Conservation (phyloP, 2,113 vertebrate species). For the Fulmarus glacialis region DNA sequence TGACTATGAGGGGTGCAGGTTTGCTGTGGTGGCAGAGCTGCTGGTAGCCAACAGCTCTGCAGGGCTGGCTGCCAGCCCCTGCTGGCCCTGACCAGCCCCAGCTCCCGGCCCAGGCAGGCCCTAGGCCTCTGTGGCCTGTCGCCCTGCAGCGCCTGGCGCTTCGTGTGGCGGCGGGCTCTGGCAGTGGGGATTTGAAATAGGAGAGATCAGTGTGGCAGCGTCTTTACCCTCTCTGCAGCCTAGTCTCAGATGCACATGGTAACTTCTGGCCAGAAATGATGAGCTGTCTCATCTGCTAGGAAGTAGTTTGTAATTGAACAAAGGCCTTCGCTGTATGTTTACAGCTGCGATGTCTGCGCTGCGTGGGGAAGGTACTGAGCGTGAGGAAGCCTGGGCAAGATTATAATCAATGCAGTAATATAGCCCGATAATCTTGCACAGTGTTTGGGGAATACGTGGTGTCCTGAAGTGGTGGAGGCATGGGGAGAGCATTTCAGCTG, state of each 20-base stretch:
- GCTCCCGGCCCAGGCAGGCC: neutral
- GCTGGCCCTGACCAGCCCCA: neutral
- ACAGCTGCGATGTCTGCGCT: neutral
- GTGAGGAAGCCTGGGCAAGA: neutral
- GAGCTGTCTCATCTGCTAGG: neutral
- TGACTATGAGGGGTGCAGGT: neutral
- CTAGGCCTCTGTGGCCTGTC: neutral
- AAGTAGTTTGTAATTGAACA: neutral
- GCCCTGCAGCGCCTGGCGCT: neutral
- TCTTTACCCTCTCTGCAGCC: neutral
- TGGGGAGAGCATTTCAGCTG: neutral
- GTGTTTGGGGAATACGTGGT: neutral
- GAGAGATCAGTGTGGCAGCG: neutral
- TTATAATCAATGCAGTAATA: neutral
- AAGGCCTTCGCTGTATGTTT: neutral
- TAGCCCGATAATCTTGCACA: neutral
- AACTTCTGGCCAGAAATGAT: neutral
- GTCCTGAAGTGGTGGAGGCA: neutral
- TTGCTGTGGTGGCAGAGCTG: neutral
- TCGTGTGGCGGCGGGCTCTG: neutral
- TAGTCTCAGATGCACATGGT: neutral
- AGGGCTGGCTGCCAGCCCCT: neutral
- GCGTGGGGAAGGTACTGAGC: neutral
- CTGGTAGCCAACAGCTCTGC: neutral
- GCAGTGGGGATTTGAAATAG: neutral